A percentile compares a stretch with the other conserved stretches of the same genome.
phyloP scores from a whole-genome alignment of 2,888 invertebrate species.

The Lottia gigantea region DNA sequence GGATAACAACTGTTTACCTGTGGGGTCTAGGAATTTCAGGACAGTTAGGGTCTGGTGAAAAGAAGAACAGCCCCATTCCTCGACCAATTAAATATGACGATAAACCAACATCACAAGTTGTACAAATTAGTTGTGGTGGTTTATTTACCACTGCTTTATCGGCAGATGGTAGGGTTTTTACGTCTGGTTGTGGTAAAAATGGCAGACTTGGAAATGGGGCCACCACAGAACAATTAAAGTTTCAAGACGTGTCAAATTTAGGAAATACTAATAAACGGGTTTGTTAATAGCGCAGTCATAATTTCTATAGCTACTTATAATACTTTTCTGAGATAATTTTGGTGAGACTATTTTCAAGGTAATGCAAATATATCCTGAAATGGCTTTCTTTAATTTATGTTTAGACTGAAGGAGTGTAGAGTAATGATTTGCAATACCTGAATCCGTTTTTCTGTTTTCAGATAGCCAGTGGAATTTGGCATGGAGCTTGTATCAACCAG shows the following conservation, averaged over 20 bases:
- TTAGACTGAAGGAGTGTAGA: no score
- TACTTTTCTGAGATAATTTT: no score
- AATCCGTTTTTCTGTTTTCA: constrained; percentile 22
- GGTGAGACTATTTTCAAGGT: no score
- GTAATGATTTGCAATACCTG: no score
- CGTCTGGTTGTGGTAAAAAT: constrained; percentile 46
- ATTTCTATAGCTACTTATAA: no score
- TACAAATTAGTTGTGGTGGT: constrained; percentile 37
- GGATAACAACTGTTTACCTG: background rate
- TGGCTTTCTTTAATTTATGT: no score
- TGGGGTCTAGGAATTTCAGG: background rate
- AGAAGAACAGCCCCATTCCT: background rate
- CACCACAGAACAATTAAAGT: constrained; percentile 26
- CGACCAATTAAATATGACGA: background rate
- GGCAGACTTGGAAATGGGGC: constrained; percentile 45
- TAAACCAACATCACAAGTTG: constrained; percentile 11
- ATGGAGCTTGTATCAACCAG: constrained; percentile 43
- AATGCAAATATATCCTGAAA: no score
- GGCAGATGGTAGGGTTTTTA: constrained; percentile 33
- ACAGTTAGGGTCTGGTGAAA: background rate
- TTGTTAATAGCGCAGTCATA: no score
- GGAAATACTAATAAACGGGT: constrained; percentile 17
- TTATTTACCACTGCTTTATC: constrained; percentile 39
- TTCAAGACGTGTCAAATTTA: constrained; percentile 28
- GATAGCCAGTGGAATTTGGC: constrained; percentile 56